Evolutionary conservation across 2,888 invertebrate genomes (phyloP).

Genomic region (Diploptera punctata): DNA sequence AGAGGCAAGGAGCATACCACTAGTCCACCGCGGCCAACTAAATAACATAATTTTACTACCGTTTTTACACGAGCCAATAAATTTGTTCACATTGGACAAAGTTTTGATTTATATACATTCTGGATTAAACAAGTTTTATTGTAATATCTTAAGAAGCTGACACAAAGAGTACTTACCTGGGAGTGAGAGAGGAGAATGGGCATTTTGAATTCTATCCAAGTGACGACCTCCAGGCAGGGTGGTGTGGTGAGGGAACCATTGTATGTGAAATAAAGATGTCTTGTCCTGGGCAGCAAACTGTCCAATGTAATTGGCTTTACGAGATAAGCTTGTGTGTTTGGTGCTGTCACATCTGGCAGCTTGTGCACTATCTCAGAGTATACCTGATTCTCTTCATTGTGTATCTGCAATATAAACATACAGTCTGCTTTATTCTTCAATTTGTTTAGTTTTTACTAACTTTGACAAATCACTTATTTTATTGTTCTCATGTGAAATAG

Average conservation of each 20-base stretch:
- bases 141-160: too few relatives aligned
- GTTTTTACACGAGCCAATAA: too few relatives aligned
- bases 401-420: conserved; percentile 49
- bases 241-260: conserved; percentile 87
- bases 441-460: too few relatives aligned
- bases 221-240: conserved; percentile 83
- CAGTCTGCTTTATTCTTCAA: too few relatives aligned
- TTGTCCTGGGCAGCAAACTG: conserved; percentile 61
- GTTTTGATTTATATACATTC: too few relatives aligned
- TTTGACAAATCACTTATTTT: too few relatives aligned
- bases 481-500: too few relatives aligned
- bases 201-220: conserved; percentile 83
- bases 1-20: too few relatives aligned
- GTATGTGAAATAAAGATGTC: conserved; percentile 80
- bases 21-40: too few relatives aligned
- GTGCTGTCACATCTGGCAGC: conserved; percentile 62
- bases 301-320: conserved; percentile 60
- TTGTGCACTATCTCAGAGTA: conserved; percentile 66
- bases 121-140: too few relatives aligned
- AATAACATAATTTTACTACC: too few relatives aligned
- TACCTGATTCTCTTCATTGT: conserved; percentile 54
- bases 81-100: too few relatives aligned
- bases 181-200: conserved; percentile 71
- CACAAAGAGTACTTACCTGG: conserved; percentile 69
- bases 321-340: conserved; percentile 60